Evolutionary conservation across 2,888 invertebrate genomes (phyloP), one percentile per base, ranked within the genome.

Genomic region (Nomada flava): DNA sequence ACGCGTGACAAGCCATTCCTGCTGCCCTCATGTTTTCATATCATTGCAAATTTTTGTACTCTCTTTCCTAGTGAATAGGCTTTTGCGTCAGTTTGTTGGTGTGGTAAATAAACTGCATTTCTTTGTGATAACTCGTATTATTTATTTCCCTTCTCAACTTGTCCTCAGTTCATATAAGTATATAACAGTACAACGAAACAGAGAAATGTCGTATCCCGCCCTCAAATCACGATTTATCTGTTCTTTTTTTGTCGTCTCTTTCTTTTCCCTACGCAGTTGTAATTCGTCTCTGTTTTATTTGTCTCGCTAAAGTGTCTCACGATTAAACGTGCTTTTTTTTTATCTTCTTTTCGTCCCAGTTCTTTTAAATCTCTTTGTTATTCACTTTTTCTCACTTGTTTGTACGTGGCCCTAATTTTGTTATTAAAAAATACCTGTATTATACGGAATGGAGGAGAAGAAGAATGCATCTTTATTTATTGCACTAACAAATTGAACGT

Each of bases 41-140:
- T 78, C 76, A 83, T 84, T 71, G 81, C 36, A 87, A 83, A 52
- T 88, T 91, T 90, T 91, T 91, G 87, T 90, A 89, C 86, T 85
- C 84, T 86, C 63, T 79, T 62, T 87, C 85, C 79, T 86, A 90
- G 90, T 62, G 71, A 83, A 65, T 89, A 87, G 79, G 84, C 76
- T 89, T 36, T 36, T 91, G 88, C 91, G 91, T 92, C 90, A 90
- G 91, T 92, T 93, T 93, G 91, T 93, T 90, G 91, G 91, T 93
- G 92, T 93, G 92, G 91, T 93, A 89, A 93, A 93, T 93, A 93
- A 93, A 93, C 92, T 93, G 92, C 92, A 93, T 92, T 93, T 88
- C 88, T 90, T 92, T 92, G 92, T 93, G 92, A 93, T 91, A 92
- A 93, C 89, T 92, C 90, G 93, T 90, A 91, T 92, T 91, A 91